phyloP scores from a whole-genome alignment of 2,888 invertebrate species.

The Calliopum simillimum region DNA sequence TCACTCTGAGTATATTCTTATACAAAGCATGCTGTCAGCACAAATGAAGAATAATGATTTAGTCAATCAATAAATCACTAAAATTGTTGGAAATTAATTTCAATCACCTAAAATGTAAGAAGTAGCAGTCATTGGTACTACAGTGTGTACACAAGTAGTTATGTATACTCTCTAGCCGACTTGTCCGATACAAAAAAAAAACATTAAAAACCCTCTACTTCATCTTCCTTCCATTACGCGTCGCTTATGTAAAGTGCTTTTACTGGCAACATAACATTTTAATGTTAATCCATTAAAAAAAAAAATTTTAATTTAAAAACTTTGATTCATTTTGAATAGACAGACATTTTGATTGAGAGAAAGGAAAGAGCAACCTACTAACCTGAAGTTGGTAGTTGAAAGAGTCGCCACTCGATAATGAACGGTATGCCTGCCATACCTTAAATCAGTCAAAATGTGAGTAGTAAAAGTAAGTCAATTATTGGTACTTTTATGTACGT shows the following conservation, averaged over 20 bases:
- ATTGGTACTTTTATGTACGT: not conserved
- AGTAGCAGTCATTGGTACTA: not conserved
- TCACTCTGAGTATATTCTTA: slow-evolving; percentile 3
- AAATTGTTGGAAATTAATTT: slow-evolving; percentile 50
- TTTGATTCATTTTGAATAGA: slow-evolving; percentile 7
- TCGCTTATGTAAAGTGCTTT: not conserved
- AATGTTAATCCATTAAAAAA: not conserved
- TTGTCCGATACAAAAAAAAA: not conserved
- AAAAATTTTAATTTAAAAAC: not conserved
- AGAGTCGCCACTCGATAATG: not conserved
- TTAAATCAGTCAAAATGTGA: slow-evolving; percentile 6
- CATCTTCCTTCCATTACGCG: not conserved
- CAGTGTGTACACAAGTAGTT: not conserved
- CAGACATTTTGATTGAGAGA: slow-evolving; percentile 10
- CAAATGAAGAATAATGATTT: slow-evolving; percentile 51
- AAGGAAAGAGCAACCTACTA: slow-evolving; percentile 6
- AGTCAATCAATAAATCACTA: slow-evolving; percentile 51
- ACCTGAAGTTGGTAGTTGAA: not conserved
- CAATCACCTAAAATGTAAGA: slow-evolving; percentile 40
- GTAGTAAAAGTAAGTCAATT: slow-evolving; percentile 19
- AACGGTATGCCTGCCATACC: not conserved
- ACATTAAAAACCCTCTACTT: slow-evolving; percentile 5
- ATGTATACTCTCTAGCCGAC: not conserved
- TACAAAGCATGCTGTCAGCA: slow-evolving; percentile 45
- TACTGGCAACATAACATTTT: not conserved